phyloP scores from a whole-genome alignment of 2,113 vertebrate genomes.

The Rhynchomys soricoides region DNA sequence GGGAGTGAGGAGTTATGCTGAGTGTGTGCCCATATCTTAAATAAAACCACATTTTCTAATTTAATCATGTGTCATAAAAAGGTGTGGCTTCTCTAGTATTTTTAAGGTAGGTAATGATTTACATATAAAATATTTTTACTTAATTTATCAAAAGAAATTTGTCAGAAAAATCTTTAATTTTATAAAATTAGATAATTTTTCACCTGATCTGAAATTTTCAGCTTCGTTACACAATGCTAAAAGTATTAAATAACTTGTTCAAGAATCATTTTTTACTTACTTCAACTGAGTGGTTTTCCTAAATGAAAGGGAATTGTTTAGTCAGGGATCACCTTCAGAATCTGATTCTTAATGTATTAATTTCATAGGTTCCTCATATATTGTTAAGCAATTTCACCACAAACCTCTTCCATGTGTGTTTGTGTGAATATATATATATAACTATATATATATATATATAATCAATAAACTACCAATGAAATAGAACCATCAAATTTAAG shows the following conservation, averaged over 20 bases:
- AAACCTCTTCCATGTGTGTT: not conserved
- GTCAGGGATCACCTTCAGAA: not conserved
- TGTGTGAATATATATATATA: not conserved
- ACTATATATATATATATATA: not conserved
- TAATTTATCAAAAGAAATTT: not conserved
- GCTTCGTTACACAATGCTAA: not conserved
- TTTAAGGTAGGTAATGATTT: not conserved
- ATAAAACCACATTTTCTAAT: not conserved
- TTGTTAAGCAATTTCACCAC: not conserved
- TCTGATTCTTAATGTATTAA: not conserved
- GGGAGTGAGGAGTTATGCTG: not conserved
- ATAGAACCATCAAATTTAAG: not conserved
- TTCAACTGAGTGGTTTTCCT: slow-evolving; percentile 16
- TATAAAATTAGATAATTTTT: not conserved
- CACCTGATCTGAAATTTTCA: slow-evolving; percentile 29
- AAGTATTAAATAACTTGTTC: slow-evolving; percentile 16
- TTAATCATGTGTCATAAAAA: not conserved
- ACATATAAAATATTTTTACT: not conserved
- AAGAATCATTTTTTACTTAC: not conserved
- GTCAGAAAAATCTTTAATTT: not conserved
- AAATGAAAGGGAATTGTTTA: slow-evolving; percentile 59
- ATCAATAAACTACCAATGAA: not conserved
- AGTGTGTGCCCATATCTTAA: not conserved
- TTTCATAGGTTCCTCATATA: not conserved
- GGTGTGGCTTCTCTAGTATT: not conserved